Evolutionary conservation across 1,140 invertebrate genomes (phyloP), one percentile per base, ranked within the genome.

Genomic region (Lasioglossum albipes): DNA sequence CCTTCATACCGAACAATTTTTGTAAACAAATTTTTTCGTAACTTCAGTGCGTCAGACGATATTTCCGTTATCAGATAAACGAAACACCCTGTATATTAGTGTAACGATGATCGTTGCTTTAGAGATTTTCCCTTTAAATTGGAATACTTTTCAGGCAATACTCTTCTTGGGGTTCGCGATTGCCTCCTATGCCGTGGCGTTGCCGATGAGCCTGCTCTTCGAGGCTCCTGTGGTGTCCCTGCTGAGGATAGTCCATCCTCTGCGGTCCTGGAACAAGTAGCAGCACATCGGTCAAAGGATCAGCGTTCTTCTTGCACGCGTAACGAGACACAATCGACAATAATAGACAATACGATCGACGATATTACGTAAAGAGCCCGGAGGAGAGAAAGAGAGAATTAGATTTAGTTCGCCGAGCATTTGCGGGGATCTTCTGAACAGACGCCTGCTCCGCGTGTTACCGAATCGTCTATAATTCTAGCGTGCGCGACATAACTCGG

Each of bases 211-310:
- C 59, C 77, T 91, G 4, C 57, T 90, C 9, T 91, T 91, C 74
- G 91, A 92, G 78, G 90, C 90, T 22, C 89, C 90, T 7, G 86
- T 91, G 84, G 90, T 91, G n/a, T 90, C 90, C 7, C 76, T 92
- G 16, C 64, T 91, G 12, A 83, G 89, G 64, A 91, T 92, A 22
- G 77, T 88, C 81, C 90, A 91, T 85, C 90, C 90, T 20, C 76
- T 90, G 42, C 87, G 91, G 41, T 72, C 84, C 49, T 91, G 85
- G 87, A 89, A 83, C 12, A 18, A 27, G 45, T 6, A 9, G 31
- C 74, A 36, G n/a, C 18, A 2, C 7, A 54, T 42, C 13, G 45
- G 10, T 13, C 45, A 0, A 49, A 10, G 45, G 45, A 49, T 49
- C 45, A 2, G 45, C 45, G 10, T 13, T 12, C 13, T 49, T 49